Base-by-base conservation (phyloP, 2,113 vertebrate genomes). In the Triplophysa tibetana region DNA sequence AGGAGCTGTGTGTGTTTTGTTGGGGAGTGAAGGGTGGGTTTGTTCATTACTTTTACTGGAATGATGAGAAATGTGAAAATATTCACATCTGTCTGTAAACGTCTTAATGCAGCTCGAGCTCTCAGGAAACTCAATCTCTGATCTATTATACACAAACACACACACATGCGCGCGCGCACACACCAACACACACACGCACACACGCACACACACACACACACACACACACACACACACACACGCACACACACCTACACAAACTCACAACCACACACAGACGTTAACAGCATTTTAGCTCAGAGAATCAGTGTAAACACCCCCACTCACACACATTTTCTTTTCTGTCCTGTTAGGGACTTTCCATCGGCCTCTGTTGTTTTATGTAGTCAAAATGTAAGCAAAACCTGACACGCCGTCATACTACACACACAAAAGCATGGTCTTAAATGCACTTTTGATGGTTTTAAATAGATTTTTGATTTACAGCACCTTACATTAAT, bases 1-100 rank as follows among this genome's bases (percentile, higher is more conserved):
- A 29, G 26, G 26, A 29, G 26, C 17, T 77, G 54, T 70, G 66
- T 70, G n/a, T 77, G 74, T 68, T 41, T 76, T 29, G 70, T n/a
- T 74, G 8, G 13, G 65, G 52, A 60, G 6, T 26, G 24, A 61
- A n/a, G 26, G 52, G 75, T 73, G 50, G 23, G 38, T n/a, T 2
- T 66, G 68, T 17, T 75, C 81, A 79, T 80, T 81, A 67, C 75
- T 81, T 87, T 90, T 90, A 86, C 87, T 84, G 89, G 89, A 88
- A 89, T 77, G 72, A 65, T 77, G 75, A 82, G 17, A 87, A 85
- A 87, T 80, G 75, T 68, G 65, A 54, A 52, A 86, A 81, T 82
- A 80, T 87, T 86, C 80, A 69, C 86, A 82, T 82, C 74, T 67
- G 48, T 50, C 58, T 79, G 83, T 48, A 61, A 81, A 26, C 0